Conservation (phyloP, 2,113 vertebrate genomes). For the Suricata suricatta region DNA sequence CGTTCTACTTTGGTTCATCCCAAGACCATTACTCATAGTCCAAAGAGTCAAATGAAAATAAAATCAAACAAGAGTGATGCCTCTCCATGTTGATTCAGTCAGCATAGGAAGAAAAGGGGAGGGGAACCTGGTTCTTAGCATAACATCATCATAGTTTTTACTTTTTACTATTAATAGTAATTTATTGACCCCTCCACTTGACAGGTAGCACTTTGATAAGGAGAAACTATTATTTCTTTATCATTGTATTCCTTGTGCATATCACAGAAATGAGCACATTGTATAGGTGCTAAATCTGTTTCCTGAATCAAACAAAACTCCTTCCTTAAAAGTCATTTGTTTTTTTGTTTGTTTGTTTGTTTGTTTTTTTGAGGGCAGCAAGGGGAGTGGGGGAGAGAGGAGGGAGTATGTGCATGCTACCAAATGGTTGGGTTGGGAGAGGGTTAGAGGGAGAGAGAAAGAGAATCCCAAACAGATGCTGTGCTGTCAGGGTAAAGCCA, state of each 20-base stretch:
- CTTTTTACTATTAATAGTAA: neutral
- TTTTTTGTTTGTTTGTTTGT: too few relatives aligned
- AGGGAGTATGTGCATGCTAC: too few relatives aligned
- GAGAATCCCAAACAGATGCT: too few relatives aligned
- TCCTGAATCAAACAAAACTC: neutral
- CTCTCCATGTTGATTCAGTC: neutral
- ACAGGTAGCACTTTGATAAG: neutral
- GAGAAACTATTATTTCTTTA: neutral
- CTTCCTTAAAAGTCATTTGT: neutral
- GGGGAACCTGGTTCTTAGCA: neutral
- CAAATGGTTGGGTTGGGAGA: too few relatives aligned
- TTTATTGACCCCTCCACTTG: neutral
- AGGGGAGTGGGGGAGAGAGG: too few relatives aligned
- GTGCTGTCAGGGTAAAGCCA: too few relatives aligned
- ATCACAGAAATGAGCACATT: neutral
- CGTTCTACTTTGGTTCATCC: neutral
- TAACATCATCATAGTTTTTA: neutral
- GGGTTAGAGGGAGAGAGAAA: too few relatives aligned
- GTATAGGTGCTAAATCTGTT: neutral
- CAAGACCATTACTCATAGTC: neutral
- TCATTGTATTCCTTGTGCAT: neutral
- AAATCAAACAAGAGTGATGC: neutral
- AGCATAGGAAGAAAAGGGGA: accelerated
- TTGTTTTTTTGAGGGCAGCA: too few relatives aligned
- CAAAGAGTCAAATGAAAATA: neutral